Percentiles rank a stretch among this genome's conserved stretches.
These are phyloP conservation scores for Phortica variegata DNA, from an alignment of 1,140 invertebrate species.

Conservation along the genomic window DNA sequence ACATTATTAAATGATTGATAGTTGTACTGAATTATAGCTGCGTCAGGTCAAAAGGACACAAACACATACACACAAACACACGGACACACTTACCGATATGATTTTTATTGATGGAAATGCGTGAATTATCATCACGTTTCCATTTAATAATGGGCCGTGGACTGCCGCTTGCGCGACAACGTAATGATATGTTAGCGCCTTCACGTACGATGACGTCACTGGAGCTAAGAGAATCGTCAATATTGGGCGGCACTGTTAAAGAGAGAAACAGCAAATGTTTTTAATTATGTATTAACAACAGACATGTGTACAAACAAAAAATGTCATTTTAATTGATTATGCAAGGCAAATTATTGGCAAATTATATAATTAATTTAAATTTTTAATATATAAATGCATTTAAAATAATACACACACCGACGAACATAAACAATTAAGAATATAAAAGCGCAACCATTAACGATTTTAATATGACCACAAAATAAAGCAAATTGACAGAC, in stretches of 20 bases:
- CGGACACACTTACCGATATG: conserved; percentile 64
- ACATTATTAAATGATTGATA: conserved; percentile 45
- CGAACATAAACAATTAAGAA: too few species aligned
- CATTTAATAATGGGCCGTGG: conserved; percentile 86
- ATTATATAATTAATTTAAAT: too few species aligned
- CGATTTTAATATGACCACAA: too few species aligned
- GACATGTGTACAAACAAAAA: neutral
- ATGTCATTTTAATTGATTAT: neutral
- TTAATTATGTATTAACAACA: neutral
- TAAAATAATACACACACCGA: too few species aligned
- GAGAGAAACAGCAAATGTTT: neutral
- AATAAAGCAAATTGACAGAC: too few species aligned
- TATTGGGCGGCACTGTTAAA: conserved; percentile 81
- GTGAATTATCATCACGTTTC: conserved; percentile 84
- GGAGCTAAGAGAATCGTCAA: conserved; percentile 85
- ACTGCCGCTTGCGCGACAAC: conserved; percentile 85
- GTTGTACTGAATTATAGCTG: too few species aligned
- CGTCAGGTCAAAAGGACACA: neutral
- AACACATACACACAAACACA: too few species aligned
- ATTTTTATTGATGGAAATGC: conserved; percentile 82
- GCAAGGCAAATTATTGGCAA: too few species aligned
- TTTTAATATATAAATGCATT: too few species aligned
- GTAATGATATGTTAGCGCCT: conserved; percentile 82
- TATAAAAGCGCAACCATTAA: too few species aligned
- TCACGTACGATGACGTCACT: conserved; percentile 92